phyloP scores from a whole-genome alignment of 2,888 invertebrate genomes.

The Glaucopsyche alexis region DNA sequence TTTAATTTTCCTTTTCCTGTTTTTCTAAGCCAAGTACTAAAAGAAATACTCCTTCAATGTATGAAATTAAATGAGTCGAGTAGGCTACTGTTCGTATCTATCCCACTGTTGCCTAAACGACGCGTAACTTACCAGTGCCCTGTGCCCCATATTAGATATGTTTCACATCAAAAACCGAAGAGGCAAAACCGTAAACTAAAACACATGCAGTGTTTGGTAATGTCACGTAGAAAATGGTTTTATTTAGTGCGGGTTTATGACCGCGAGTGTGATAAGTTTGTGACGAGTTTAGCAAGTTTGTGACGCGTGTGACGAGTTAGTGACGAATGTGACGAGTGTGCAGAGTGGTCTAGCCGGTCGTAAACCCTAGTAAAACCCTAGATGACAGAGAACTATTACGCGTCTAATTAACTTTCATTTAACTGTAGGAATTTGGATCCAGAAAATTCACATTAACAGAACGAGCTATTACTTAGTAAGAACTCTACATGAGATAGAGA shows the following conservation, averaged over 20 bases:
- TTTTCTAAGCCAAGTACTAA: no score
- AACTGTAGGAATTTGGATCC: not conserved
- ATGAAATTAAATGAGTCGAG: no score
- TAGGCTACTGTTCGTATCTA: no score
- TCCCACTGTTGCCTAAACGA: no score
- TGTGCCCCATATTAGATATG: no score
- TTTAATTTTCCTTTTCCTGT: no score
- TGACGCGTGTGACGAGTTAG: not conserved
- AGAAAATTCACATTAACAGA: not conserved
- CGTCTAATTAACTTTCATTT: constrained; percentile 9
- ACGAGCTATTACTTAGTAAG: not conserved
- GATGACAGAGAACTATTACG: not conserved
- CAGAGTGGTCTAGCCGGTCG: not conserved
- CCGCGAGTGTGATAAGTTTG: constrained; percentile 47
- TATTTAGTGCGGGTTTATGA: constrained; percentile 58
- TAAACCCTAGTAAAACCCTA: not conserved
- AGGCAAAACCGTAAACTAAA: constrained; percentile 9
- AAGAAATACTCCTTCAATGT: no score
- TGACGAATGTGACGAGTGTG: not conserved
- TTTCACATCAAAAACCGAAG: not conserved
- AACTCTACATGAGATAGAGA: not conserved
- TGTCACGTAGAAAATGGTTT: constrained; percentile 52
- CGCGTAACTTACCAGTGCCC: no score
- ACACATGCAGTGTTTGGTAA: constrained; percentile 30
- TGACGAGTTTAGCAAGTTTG: not conserved